Evolutionary conservation across 2,797 vertebrate species (phyloP), one percentile per base, ranked within the genome.

Genomic region (Fistularia tabacaria): DNA sequence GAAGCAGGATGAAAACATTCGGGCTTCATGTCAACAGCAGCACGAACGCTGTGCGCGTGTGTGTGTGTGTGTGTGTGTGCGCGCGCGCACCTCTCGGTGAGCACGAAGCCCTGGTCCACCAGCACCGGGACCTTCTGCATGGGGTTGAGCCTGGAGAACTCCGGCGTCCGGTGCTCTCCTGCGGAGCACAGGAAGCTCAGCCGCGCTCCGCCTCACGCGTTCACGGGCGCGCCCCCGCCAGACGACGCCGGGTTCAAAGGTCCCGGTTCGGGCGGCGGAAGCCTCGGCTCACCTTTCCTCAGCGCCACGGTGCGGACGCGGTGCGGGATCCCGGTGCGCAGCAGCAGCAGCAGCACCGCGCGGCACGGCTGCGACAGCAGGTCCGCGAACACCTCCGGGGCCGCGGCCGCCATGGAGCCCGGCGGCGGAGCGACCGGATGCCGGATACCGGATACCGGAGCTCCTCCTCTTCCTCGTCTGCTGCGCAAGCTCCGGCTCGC

Each of bases 121-220:
- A 92, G 44, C 0, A 92, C 89, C 5, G 91, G 91, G 12, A 92
- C 89, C 43, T 88, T 92, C 63, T 88, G 81, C 87, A 89, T 85
- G 0, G 87, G 90, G 60, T 92, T 92, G 38, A 91, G 42, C 42
- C 71, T 73, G 6, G 74, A 79, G 63, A 91, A 91, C 0, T 87
- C 85, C 1, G 80, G 57, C 12, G 51, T 88, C 10, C 51, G 73
- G 9, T 90, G 46, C 14, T 91, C 85, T 45, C 87, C 90, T 91
- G 69, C 8, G 64, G 9, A 5, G 25, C 11, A 49, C 13, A 64
- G 0, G 0, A 37, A 49, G 25, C 43, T 25, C 25, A 2, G n/a
- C n/a, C n/a, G n/a, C n/a, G n/a, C n/a, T n/a, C n/a, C n/a, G n/a
- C n/a, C n/a, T n/a, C n/a, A n/a, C 42, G 10, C 1, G 42, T 44